Base-by-base conservation (phyloP, 2,888 invertebrate genomes). In the Pinctada fucata region DNA sequence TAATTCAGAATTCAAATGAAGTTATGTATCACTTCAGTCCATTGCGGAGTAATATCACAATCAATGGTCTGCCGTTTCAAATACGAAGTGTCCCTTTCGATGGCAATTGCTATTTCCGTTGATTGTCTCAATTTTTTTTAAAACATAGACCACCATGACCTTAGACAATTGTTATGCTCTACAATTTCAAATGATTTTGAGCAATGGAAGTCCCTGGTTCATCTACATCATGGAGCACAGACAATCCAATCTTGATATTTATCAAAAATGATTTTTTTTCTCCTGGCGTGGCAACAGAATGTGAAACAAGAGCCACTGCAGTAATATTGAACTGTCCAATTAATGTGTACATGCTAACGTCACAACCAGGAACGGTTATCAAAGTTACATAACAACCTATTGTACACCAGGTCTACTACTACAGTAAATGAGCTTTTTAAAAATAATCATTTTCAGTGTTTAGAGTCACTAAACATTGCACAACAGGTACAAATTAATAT, bases 381-480 rank as follows among this genome's bases (percentile, higher is more conserved):
- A 58, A 58, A 13, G 58, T 58, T 6, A 58, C 58, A 58, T 58
- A 58, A 58, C 13, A 13, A 6, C 13, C 58, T 13, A 58, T 10
- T 58, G 6, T 10, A 58, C 13, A 58, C 58, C 6, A 58, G 13
- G 6, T 58, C 58, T 13, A 58, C 6, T 58, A 58, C 58, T 58
- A 13, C 13, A 58, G 58, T 58, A 58, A 58, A 58, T 58, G 58
- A 1, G 58, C 58, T 58, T 6, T 58, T 58, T 10, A 58, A 6
- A 58, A 58, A 58, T 58, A 58, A 13, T 58, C 58, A 58, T 58
- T 58, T 58, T 13, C 58, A 58, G 58, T 58, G 58, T 58, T 58
- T 58, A 13, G 13, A 13, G 58, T 10, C 58, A 58, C 8, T 58
- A 58, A 58, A 13, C 31, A 31, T 31, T 31, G 31, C 31, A 31